phyloP scores from a whole-genome alignment of 2,113 vertebrate genomes.

The Leptobrachium leishanense region DNA sequence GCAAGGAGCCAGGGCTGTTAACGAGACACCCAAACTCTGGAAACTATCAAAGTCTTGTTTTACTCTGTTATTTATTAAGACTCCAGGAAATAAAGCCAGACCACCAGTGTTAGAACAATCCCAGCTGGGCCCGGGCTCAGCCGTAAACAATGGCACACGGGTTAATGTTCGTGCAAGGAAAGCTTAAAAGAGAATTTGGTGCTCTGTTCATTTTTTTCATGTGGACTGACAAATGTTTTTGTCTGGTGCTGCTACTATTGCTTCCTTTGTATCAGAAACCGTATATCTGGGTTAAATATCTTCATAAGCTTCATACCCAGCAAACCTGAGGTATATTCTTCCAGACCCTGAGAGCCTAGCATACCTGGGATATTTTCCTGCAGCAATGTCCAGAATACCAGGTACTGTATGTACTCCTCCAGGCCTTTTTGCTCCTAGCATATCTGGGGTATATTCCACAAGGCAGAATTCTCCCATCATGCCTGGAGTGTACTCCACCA shows the following conservation, averaged over 20 bases:
- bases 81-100: constrained; percentile 46
- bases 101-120: constrained; percentile 42
- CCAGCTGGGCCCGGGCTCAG: constrained; percentile 32
- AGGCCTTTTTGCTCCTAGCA: too few species aligned
- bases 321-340: neutral
- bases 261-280: too few species aligned
- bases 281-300: too few species aligned
- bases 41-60: constrained; percentile 46
- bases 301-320: too few species aligned
- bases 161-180: constrained; percentile 17
- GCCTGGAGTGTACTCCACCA: too few species aligned
- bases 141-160: constrained; percentile 41
- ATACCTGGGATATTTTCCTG: too few species aligned
- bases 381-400: too few species aligned
- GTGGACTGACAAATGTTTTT: neutral
- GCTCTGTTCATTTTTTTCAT: constrained; percentile 3
- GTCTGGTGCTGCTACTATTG: neutral
- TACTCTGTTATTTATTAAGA: constrained; percentile 47
- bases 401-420: too few species aligned
- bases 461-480: too few species aligned
- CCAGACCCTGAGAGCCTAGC: neutral
- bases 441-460: too few species aligned
- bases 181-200: constrained; percentile 4
- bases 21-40: constrained; percentile 38
- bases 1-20: constrained; percentile 34